phyloP scores from a whole-genome alignment of 2,888 invertebrate species.

The Amblyjoppa proteus region DNA sequence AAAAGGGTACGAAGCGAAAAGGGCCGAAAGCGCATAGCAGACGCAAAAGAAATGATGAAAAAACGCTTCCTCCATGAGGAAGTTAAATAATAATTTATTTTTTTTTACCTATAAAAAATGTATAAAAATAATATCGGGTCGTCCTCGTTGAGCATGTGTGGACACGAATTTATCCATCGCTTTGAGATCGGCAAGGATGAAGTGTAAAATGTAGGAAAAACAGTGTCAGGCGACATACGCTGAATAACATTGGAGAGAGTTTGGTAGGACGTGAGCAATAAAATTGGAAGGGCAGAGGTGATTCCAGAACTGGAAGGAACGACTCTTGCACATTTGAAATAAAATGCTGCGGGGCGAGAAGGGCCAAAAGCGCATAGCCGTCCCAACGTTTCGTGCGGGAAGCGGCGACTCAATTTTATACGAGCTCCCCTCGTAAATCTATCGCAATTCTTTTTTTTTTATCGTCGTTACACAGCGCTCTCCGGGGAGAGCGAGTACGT shows the following conservation, averaged over 20 bases:
- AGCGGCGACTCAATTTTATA: conserved; percentile 25
- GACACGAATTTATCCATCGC: too few species aligned
- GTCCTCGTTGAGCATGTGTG: too few species aligned
- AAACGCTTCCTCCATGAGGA: too few species aligned
- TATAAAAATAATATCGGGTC: too few species aligned
- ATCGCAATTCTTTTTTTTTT: conserved; percentile 32
- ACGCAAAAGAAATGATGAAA: too few species aligned
- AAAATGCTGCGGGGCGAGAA: too few species aligned
- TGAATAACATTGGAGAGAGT: background rate
- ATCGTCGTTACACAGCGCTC: background rate
- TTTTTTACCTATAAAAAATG: too few species aligned
- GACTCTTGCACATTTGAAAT: too few species aligned
- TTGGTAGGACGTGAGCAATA: background rate
- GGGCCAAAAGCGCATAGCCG: background rate
- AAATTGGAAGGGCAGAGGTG: too few species aligned
- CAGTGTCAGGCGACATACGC: background rate
- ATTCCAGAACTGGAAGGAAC: too few species aligned
- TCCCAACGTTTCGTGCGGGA: conserved; percentile 26
- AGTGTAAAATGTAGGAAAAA: background rate
- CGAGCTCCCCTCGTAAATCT: conserved; percentile 42
- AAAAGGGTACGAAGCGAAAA: conserved; percentile 1
- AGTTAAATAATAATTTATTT: too few species aligned
- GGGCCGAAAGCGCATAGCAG: background rate
- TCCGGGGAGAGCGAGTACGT: background rate
- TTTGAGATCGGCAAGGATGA: too few species aligned